Evolutionary conservation across 2,113 vertebrate genomes (phyloP).

Genomic region (Telmatochromis brachygnathus): DNA sequence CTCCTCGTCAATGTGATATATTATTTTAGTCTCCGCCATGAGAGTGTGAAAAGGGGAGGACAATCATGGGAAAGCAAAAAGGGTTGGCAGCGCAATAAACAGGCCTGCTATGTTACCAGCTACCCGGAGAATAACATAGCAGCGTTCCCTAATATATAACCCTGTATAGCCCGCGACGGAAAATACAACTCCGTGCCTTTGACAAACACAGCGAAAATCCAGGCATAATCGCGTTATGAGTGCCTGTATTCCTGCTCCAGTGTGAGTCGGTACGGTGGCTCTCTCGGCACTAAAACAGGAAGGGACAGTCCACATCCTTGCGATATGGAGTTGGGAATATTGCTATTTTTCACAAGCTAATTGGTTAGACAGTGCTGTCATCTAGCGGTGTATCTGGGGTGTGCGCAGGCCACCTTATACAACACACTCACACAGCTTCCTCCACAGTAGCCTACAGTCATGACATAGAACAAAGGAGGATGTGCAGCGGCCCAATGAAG

Average conservation of each 20-base stretch:
- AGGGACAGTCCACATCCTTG: slow-evolving; percentile 76
- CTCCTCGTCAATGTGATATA: slow-evolving; percentile 97
- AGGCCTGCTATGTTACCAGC: slow-evolving; percentile 56
- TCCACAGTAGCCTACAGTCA: background rate
- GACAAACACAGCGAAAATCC: slow-evolving; percentile 30
- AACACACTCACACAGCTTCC: background rate
- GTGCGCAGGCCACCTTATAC: slow-evolving; percentile 1
- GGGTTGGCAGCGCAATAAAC: slow-evolving; percentile 59
- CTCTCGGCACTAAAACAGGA: slow-evolving; percentile 77
- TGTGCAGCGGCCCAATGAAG: background rate
- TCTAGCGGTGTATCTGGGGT: slow-evolving; percentile 61
- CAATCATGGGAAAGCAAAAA: slow-evolving; percentile 68
- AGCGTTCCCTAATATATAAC: slow-evolving; percentile 40
- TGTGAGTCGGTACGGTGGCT: slow-evolving; percentile 66
- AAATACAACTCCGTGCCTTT: slow-evolving; percentile 40
- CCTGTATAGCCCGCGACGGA: slow-evolving; percentile 14
- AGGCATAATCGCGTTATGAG: slow-evolving; percentile 63
- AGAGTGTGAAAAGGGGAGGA: slow-evolving; percentile 63
- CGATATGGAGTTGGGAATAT: slow-evolving; percentile 65
- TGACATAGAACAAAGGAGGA: slow-evolving; percentile 23
- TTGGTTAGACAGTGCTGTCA: slow-evolving; percentile 67
- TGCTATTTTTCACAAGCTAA: slow-evolving; percentile 24
- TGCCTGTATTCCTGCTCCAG: slow-evolving; percentile 61
- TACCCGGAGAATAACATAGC: slow-evolving; percentile 46
- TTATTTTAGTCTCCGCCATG: slow-evolving; percentile 99